These are phyloP conservation scores for Perccottus glenii DNA, from an alignment of 2,113 vertebrate genomes.

Conservation along the genomic window DNA sequence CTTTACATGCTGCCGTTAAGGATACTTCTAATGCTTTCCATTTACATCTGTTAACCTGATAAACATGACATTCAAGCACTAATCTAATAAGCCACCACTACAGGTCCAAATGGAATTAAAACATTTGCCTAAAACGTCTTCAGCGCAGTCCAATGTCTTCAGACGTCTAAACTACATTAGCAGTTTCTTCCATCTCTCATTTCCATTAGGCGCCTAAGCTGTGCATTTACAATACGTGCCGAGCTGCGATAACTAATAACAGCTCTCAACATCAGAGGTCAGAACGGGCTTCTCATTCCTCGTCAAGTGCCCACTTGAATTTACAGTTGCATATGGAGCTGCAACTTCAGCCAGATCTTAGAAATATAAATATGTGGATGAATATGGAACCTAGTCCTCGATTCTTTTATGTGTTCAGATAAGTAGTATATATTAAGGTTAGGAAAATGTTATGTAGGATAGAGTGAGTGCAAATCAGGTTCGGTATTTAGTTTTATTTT, in stretches of 20 bases:
- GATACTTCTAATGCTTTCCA: constrained; percentile 59
- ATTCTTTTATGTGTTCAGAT: not conserved
- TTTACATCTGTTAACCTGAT: constrained; percentile 72
- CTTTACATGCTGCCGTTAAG: constrained; percentile 36
- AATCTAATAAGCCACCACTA: constrained; percentile 67
- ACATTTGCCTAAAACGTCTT: constrained; percentile 34
- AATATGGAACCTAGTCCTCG: not conserved
- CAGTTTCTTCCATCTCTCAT: constrained; percentile 30
- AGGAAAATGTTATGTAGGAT: not conserved
- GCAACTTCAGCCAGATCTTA: constrained; percentile 3
- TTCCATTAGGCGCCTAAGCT: constrained; percentile 42
- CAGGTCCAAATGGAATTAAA: constrained; percentile 62
- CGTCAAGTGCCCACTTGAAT: constrained; percentile 19
- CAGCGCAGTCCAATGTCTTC: constrained; percentile 26
- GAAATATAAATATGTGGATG: not conserved
- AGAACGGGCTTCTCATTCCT: constrained; percentile 4
- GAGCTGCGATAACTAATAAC: constrained; percentile 34
- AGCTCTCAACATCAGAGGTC: constrained; percentile 27
- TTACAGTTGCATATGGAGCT: constrained; percentile 1
- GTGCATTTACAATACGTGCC: constrained; percentile 37
- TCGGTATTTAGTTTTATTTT: too few species aligned
- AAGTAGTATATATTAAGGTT: not conserved
- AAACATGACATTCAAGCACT: constrained; percentile 71
- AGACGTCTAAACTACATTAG: constrained; percentile 39
- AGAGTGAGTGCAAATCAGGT: too few species aligned